Percentiles rank a stretch among this genome's conserved stretches.
Conservation (phyloP, 1,140 invertebrate genomes). For the Spodoptera frugiperda region DNA sequence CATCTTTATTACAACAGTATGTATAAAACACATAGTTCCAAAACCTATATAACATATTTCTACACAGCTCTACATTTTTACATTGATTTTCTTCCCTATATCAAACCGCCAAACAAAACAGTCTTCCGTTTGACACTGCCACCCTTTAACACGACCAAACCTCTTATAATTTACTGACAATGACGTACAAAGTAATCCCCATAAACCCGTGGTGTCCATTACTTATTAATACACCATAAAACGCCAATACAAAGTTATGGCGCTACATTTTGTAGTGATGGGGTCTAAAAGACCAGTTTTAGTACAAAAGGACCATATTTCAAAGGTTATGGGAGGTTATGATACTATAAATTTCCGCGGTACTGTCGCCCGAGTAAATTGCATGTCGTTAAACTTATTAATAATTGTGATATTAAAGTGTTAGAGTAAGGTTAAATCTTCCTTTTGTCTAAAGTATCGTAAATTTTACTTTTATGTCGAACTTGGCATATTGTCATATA, state of each 20-base stretch:
- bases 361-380: constrained; percentile 1
- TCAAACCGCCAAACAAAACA: background rate
- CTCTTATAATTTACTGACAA: background rate
- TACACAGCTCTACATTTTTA: too few species aligned
- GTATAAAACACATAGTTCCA: too few species aligned
- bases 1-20: too few species aligned
- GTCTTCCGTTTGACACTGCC: background rate
- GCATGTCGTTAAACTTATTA: constrained; percentile 6
- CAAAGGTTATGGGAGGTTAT: constrained; percentile 7
- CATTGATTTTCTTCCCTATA: too few species aligned
- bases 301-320: constrained; percentile 18
- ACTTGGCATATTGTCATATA: background rate
- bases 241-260: constrained; percentile 20
- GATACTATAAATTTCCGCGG: constrained; percentile 33
- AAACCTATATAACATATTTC: too few species aligned
- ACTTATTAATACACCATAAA: constrained; percentile 34
- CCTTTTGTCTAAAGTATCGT: background rate
- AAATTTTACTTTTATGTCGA: background rate
- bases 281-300: constrained; percentile 2
- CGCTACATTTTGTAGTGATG: constrained; percentile 15
- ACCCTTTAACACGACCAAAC: background rate
- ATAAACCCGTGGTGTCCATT: constrained; percentile 20
- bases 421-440: background rate
- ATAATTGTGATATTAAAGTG: background rate
- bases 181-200: constrained; percentile 24